Evolutionary conservation across 2,113 vertebrate species (phyloP).

Genomic region (Arothron firmamentum): DNA sequence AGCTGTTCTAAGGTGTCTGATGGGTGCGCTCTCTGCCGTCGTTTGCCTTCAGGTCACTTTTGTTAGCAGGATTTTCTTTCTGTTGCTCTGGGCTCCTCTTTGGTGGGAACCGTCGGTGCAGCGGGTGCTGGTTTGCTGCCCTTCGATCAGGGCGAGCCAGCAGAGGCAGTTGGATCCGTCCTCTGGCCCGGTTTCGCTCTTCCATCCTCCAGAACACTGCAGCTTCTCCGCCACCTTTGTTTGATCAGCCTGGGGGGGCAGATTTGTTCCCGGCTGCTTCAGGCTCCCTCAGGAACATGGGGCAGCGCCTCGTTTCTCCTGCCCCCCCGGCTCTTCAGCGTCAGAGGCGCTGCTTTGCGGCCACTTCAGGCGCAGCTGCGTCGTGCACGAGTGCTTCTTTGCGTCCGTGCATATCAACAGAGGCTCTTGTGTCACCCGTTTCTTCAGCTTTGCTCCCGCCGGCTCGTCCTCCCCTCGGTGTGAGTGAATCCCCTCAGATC

Average conservation of each 20-base stretch:
- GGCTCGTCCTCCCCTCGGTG: slow-evolving; percentile 4
- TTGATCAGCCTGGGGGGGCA: slow-evolving; percentile 22
- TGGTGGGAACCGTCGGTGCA: no score
- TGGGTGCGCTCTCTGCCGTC: no score
- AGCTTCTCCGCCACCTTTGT: slow-evolving; percentile 17
- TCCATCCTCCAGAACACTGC: neutral
- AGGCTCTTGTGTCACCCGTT: slow-evolving; percentile 33
- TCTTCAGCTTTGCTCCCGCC: slow-evolving; percentile 34
- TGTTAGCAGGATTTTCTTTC: no score
- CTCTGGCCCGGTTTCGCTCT: no score
- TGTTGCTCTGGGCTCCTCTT: no score
- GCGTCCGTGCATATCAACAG: slow-evolving; percentile 42
- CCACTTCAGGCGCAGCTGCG: slow-evolving; percentile 44
- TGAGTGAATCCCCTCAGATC: slow-evolving; percentile 1
- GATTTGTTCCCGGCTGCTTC: slow-evolving; percentile 20
- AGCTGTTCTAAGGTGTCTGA: no score
- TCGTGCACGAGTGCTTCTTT: slow-evolving; percentile 44
- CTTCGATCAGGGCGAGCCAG: no score
- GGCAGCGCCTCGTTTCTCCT: slow-evolving; percentile 14
- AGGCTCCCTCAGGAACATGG: slow-evolving; percentile 18
- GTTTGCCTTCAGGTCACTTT: no score
- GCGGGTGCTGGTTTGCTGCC: no score
- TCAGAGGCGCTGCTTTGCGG: slow-evolving; percentile 31
- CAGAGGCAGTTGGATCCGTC: no score
- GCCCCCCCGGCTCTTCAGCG: slow-evolving; percentile 34